Evolutionary conservation across 1,140 invertebrate genomes (phyloP).

Genomic region (Drosophila jambulina): DNA sequence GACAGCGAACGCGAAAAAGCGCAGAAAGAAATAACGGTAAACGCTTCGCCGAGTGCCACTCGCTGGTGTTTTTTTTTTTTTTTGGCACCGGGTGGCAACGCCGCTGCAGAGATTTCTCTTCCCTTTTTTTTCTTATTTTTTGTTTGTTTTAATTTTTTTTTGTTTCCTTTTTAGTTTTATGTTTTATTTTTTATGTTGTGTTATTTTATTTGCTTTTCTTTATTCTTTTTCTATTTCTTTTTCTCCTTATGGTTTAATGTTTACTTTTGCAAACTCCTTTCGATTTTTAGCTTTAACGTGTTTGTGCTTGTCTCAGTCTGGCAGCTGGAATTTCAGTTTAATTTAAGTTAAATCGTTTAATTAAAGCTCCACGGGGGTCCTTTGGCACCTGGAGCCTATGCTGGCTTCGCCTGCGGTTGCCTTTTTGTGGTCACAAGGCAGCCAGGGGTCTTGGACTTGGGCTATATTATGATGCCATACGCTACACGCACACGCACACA

Average conservation of each 20-base stretch:
- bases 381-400: background rate
- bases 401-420: conserved; percentile 10
- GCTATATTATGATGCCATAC: conserved; percentile 28
- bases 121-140: background rate
- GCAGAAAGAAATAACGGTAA: conserved; percentile 19
- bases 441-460: conserved; percentile 1
- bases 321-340: conserved; percentile 7
- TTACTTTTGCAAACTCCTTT: conserved; percentile 15
- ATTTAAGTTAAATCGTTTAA: conserved; percentile 1
- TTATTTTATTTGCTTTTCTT: no score
- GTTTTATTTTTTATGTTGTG: background rate
- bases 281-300: background rate
- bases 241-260: conserved; percentile 2
- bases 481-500: conserved; percentile 8
- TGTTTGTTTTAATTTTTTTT: conserved; percentile 1
- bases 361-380: background rate
- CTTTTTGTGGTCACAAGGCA: conserved; percentile 17
- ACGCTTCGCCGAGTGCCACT: conserved; percentile 38
- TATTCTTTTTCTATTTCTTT: background rate
- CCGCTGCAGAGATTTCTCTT: conserved; percentile 12
- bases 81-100: conserved; percentile 51
- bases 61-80: conserved; percentile 28
- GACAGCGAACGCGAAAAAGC: conserved; percentile 30
- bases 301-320: conserved; percentile 1
- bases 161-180: background rate